Evolutionary conservation across 2,113 vertebrate species (phyloP), one percentile per base, ranked within the genome.

Genomic region (Triplophysa dalaica): DNA sequence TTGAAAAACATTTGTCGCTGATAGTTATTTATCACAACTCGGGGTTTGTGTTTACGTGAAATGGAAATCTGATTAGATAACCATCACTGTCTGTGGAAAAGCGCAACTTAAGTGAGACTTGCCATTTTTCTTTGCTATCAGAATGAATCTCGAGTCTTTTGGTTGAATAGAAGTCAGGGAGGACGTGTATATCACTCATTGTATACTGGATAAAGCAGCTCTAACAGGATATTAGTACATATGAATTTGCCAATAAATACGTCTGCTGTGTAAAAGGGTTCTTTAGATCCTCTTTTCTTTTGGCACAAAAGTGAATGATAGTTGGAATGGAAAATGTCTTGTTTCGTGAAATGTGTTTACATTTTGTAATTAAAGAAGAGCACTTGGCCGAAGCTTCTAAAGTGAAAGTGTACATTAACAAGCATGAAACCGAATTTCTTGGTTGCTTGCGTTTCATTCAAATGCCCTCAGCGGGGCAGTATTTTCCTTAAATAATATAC

Each of bases 1-100:
- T 67, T 60, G 88, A 79, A 83, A 78, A 66, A 77, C 64, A 60
- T 75, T 45, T 33, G 11, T 60, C 16, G 2, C 65, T 21, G 60
- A 77, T 54, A 45, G 9, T 38, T 48, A n/a, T 41, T 33, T 13
- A 38, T 12, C 75, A 22, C 26, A 5, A 75, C 13, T 3, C 21
- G 14, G 8, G 21, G 19, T 21, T 17, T 58, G 54, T 58, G 54
- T 58, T 58, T 9, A 58, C 1, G 8, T 9, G 19, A 21, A n/a
- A 21, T 21, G 6, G n/a, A 58, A 58, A 58, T n/a, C 54, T 2
- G 54, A 58, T n/a, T 58, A 21, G 19, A 58, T 58, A 21, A 9
- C 54, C 54, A 58, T 21, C 1, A 21, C n/a, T 21, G n/a, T 58
- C n/a, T 58, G 1, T 21, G 16, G 8, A n/a, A 10, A 2, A 8